A percentile compares a stretch with the other conserved stretches of the same genome.
Conservation (phyloP, 2,113 vertebrate genomes). For the Podarcis cretensis region DNA sequence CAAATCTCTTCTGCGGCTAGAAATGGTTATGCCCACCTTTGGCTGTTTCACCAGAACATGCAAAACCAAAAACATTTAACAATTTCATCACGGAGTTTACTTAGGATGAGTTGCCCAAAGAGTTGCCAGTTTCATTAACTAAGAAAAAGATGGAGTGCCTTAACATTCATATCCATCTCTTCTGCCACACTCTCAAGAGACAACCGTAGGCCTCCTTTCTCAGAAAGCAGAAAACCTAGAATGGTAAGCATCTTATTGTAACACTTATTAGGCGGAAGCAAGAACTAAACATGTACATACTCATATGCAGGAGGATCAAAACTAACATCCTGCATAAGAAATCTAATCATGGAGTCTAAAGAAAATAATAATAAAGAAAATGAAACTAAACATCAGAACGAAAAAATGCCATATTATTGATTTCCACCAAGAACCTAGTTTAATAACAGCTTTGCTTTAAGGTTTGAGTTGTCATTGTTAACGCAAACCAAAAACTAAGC, state of each 20-base stretch:
- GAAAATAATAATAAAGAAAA: background rate
- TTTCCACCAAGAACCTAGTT: background rate
- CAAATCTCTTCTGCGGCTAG: no score
- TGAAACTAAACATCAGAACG: slow-evolving; percentile 1
- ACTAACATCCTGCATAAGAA: background rate
- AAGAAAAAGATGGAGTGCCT: background rate
- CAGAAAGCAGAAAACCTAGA: background rate
- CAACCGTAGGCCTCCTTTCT: background rate
- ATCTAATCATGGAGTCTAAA: background rate
- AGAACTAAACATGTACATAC: background rate
- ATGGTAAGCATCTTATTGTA: slow-evolving; percentile 23
- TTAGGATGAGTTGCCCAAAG: background rate
- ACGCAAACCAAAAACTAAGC: background rate
- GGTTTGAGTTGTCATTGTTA: background rate
- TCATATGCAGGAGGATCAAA: background rate
- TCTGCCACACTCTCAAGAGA: background rate
- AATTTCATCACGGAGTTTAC: background rate
- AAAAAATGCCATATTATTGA: background rate
- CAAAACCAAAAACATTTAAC: background rate
- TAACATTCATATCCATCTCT: fast-evolving
- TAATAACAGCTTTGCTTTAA: background rate
- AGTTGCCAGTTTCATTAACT: background rate
- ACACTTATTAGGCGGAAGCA: slow-evolving; percentile 14
- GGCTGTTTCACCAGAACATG: slow-evolving; percentile 4
- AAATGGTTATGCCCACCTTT: no score